A percentile compares a stretch with the other conserved stretches of the same genome.
Evolutionary conservation across 2,797 vertebrate genomes (phyloP).

Genomic region (Limnodromus scolopaceus): DNA sequence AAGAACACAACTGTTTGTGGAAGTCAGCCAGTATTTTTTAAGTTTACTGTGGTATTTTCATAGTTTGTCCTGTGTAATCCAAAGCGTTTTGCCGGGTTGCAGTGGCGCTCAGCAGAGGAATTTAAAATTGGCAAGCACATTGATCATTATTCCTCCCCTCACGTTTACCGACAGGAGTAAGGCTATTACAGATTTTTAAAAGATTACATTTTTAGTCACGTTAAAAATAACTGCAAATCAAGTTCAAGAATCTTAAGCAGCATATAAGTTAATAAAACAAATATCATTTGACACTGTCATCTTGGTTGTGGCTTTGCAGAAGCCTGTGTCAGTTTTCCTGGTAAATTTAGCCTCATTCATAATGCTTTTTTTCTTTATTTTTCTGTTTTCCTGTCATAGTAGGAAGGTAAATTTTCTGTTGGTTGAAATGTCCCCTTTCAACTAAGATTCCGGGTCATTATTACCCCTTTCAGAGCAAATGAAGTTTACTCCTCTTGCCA

Average conservation of each 20-base stretch:
- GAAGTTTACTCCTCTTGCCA: background rate
- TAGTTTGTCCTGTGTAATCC: background rate
- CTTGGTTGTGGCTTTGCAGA: background rate
- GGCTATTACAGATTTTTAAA: background rate
- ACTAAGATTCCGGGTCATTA: background rate
- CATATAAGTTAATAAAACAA: background rate
- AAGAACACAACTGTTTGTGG: background rate
- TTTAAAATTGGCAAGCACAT: background rate
- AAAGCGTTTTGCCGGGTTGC: background rate
- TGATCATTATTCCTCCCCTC: background rate
- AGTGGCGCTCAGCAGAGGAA: background rate
- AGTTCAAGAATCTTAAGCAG: background rate
- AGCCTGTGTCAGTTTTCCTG: background rate
- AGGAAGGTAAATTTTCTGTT: background rate
- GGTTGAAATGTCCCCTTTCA: background rate
- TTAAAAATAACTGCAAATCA: background rate
- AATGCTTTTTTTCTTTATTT: background rate
- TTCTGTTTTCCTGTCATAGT: background rate
- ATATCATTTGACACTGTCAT: background rate
- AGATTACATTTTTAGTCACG: background rate
- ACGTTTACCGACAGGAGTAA: fast-evolving
- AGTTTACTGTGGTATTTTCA: background rate
- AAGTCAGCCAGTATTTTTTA: background rate
- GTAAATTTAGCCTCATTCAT: background rate
- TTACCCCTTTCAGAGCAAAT: background rate